Base-by-base conservation (phyloP, 2,113 vertebrate species). In the Gyps fulvus region DNA sequence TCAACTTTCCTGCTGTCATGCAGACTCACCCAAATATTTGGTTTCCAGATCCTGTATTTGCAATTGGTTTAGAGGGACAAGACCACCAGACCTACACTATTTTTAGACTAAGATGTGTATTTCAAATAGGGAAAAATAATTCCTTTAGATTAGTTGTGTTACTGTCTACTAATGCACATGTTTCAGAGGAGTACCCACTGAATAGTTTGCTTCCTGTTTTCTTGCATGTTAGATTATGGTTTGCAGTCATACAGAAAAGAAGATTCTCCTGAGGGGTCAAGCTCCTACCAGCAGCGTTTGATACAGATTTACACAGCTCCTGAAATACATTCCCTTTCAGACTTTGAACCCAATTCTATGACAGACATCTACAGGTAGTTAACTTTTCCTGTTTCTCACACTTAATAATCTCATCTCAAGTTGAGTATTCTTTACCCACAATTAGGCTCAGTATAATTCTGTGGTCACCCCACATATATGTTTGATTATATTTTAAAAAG, bases 291-390 rank as follows among this genome's bases (percentile, higher is more conserved):
- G 87, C 96, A 98, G 96, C 94, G 95, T 32, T 96, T 98, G 18
- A 59, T 83, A 59, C 96, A 98, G 65, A 98, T 98, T 7, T 98
- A 98, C 97, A 96, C 97, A 94, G 97, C 98, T 6, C 99, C 98
- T 18, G 99, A 99, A 97, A 96, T 97, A 50, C 96, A 96, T 12
- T 97, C 87, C 26, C 19, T 87, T 54, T 74, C 95, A 36, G 95
- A 97, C 66, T 89, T 93, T 65, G 98, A 99, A 94, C 98, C 98
- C 21, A 98, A 97, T 2, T 89, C 98, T 42, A 89, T 97, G 27
- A 98, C 98, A 90, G 98, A 99, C 2, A 97, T 99, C 40, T 99
- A 98, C 97, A 99, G 98, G 99, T 98, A 88, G 36, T 55, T 45
- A 85, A 52, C 22, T 43, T 49, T 91, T 59, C 13, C 16, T 96